A percentile compares a stretch with the other conserved stretches of the same genome.
Conservation (phyloP, 1,140 invertebrate genomes). For the Drosophila biarmipes region DNA sequence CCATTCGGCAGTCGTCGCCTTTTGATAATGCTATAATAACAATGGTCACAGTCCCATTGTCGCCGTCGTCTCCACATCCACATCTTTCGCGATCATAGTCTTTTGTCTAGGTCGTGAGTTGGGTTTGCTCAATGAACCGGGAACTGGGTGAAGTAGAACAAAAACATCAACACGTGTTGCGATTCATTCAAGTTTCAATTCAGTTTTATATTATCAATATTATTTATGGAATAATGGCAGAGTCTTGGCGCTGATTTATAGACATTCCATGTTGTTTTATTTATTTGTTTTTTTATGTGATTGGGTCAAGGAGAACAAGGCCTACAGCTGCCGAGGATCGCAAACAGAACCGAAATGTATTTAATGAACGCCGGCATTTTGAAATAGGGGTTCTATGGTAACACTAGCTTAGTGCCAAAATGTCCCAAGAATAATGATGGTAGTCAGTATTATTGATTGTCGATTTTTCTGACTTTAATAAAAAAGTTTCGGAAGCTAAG, state of each 20-base stretch:
- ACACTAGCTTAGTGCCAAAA: too few species aligned
- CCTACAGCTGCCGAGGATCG: constrained; percentile 27
- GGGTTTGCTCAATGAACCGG: constrained; percentile 66
- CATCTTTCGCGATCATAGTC: constrained; percentile 66
- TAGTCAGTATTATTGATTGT: too few species aligned
- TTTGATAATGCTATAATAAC: constrained; percentile 49
- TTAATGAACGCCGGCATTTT: constrained; percentile 21
- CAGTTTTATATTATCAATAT: constrained; percentile 58
- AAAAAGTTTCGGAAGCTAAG: too few species aligned
- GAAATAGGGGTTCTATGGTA: constrained; percentile 21
- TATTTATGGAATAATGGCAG: constrained; percentile 66
- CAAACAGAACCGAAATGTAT: constrained; percentile 26
- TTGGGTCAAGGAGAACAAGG: constrained; percentile 69
- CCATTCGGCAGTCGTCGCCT: constrained; percentile 55
- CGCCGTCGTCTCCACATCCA: constrained; percentile 32
- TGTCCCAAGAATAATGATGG: too few species aligned
- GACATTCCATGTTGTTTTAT: constrained; percentile 14
- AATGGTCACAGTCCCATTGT: constrained; percentile 60
- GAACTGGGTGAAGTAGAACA: constrained; percentile 23
- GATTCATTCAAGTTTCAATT: constrained; percentile 71
- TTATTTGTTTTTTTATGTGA: constrained; percentile 11
- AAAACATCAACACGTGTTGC: constrained; percentile 70
- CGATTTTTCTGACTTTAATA: too few species aligned
- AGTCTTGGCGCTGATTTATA: constrained; percentile 70
- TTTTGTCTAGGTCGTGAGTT: constrained; percentile 43